A percentile compares a stretch with the other conserved stretches of the same genome.
These are phyloP conservation scores for Aleadryas rufinucha DNA, from an alignment of 2,113 vertebrate genomes.

Conservation along the genomic window DNA sequence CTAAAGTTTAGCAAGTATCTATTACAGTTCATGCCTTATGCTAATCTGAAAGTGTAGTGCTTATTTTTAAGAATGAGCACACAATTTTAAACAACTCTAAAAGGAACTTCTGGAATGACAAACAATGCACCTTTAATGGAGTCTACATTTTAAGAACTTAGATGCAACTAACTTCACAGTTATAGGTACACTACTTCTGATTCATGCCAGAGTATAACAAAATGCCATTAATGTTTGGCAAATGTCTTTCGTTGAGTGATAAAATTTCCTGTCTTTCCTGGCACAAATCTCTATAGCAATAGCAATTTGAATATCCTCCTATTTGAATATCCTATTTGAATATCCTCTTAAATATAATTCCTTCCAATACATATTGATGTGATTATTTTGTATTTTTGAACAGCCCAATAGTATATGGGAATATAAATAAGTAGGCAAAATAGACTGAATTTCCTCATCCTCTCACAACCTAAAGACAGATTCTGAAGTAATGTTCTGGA, in stretches of 20 bases:
- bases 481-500: background rate
- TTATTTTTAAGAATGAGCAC: background rate
- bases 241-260: background rate
- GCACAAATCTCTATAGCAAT: background rate
- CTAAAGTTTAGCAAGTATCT: background rate
- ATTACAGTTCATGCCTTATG: background rate
- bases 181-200: background rate
- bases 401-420: background rate
- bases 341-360: background rate
- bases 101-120: background rate
- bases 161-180: background rate
- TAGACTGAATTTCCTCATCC: background rate
- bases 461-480: background rate
- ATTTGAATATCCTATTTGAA: background rate
- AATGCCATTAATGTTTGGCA: background rate
- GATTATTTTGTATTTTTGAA: background rate
- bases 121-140: background rate
- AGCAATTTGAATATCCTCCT: background rate
- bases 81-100: background rate
- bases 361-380: background rate
- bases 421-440: background rate
- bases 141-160: background rate
- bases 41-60: background rate
- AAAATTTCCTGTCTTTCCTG: background rate
- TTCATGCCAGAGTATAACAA: background rate